Percentiles rank a stretch among this genome's conserved stretches.
Evolutionary conservation across 2,888 invertebrate genomes (phyloP).

Genomic region (Tethea ocularis): DNA sequence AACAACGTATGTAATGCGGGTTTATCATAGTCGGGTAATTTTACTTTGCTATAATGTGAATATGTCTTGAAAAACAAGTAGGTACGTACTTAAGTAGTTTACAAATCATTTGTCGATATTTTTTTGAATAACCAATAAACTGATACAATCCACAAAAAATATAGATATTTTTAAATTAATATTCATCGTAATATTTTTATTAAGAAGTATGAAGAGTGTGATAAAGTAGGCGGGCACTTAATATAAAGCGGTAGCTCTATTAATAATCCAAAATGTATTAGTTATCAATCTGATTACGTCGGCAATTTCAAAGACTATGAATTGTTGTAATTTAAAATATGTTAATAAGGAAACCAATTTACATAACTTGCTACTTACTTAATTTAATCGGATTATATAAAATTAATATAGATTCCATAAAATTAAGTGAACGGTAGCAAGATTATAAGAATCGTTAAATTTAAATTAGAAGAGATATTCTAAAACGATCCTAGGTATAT

Average conservation of each 20-base stretch:
- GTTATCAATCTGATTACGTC: neutral
- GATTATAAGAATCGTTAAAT: neutral
- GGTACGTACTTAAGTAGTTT: no score
- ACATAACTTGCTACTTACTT: neutral
- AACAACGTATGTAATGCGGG: conserved; percentile 10
- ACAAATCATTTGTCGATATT: neutral
- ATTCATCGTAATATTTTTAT: neutral
- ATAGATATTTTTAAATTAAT: no score
- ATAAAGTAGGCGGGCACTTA: neutral
- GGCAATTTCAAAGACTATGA: neutral
- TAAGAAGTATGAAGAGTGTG: neutral
- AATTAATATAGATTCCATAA: conserved; percentile 2
- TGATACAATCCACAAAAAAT: neutral
- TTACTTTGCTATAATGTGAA: neutral
- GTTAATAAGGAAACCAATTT: neutral
- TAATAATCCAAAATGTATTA: neutral
- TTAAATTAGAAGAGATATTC: neutral
- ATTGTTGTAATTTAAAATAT: neutral
- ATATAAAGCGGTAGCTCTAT: neutral
- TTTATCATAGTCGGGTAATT: conserved; percentile 8
- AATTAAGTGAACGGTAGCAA: neutral
- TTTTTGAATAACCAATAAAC: neutral
- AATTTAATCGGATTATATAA: conserved; percentile 7
- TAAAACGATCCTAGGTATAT: no score
- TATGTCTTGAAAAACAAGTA: no score